These are phyloP conservation scores for Calameuta pallipes DNA, from an alignment of 2,888 invertebrate genomes.

Conservation along the genomic window DNA sequence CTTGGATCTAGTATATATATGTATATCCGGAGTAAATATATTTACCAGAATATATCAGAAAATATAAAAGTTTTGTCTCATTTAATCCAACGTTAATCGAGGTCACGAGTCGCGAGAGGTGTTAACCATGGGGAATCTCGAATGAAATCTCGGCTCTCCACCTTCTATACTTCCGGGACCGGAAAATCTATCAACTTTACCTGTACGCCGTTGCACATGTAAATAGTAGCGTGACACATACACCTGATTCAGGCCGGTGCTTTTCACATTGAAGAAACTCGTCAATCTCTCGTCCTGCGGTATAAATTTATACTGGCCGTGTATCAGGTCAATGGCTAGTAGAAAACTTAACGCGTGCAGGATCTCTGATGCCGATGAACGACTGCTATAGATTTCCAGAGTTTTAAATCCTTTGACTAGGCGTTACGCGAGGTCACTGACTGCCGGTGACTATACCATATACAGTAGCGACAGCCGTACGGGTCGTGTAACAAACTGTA, in stretches of 20 bases:
- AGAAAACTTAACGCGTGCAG: not conserved
- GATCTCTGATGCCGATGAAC: not conserved
- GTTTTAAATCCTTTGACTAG: not conserved
- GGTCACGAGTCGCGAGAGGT: not conserved
- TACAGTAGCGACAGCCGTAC: not conserved
- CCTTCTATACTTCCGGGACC: not conserved
- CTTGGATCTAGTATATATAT: not conserved
- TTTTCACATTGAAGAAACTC: not conserved
- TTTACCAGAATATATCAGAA: not conserved
- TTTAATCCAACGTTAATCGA: not conserved
- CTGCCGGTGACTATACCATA: not conserved
- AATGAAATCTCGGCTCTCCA: not conserved
- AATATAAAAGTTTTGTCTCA: not conserved
- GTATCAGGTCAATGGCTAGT: not conserved
- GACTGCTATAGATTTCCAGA: not conserved
- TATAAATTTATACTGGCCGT: not conserved
- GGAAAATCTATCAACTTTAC: not conserved
- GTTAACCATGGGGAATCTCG: not conserved
- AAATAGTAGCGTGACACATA: not conserved
- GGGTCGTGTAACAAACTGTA: not conserved
- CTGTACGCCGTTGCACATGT: not conserved
- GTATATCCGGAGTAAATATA: not conserved
- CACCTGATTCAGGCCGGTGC: conserved; percentile 1
- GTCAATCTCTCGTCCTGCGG: not conserved
- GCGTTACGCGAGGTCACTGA: conserved; percentile 1